A percentile compares a stretch with the other conserved stretches of the same genome.
These are phyloP conservation scores for Herpailurus yagouaroundi DNA, from an alignment of 2,113 vertebrate genomes.

Conservation along the genomic window DNA sequence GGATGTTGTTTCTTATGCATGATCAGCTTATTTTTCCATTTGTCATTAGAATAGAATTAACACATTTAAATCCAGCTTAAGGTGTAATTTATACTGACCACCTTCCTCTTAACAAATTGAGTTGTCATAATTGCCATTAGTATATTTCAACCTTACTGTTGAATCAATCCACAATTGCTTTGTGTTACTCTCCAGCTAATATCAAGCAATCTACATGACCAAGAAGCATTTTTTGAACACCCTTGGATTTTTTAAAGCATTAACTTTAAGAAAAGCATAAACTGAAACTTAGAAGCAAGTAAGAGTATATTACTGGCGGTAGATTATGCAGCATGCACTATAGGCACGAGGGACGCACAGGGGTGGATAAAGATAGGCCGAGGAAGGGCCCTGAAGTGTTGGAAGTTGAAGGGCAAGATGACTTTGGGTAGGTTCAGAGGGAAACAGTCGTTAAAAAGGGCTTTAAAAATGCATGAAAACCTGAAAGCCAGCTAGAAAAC, in stretches of 20 bases:
- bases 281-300: neutral
- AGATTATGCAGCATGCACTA: accelerated
- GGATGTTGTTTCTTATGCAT: neutral
- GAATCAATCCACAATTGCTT: neutral
- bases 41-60: neutral
- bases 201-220: neutral
- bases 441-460: neutral
- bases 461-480: neutral
- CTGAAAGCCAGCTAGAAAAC: neutral
- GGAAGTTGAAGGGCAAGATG: neutral
- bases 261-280: neutral
- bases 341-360: accelerated
- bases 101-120: neutral
- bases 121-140: neutral
- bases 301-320: too few relatives aligned
- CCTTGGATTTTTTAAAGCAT: neutral
- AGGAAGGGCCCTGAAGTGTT: neutral
- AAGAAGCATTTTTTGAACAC: neutral
- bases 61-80: neutral
- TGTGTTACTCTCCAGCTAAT: neutral
- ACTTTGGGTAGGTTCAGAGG: neutral
- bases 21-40: neutral
- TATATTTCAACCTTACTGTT: neutral
- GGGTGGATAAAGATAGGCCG: accelerated
- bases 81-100: neutral